Conservation (phyloP, 2,797 vertebrate species). For the Sebastes oblongus region DNA sequence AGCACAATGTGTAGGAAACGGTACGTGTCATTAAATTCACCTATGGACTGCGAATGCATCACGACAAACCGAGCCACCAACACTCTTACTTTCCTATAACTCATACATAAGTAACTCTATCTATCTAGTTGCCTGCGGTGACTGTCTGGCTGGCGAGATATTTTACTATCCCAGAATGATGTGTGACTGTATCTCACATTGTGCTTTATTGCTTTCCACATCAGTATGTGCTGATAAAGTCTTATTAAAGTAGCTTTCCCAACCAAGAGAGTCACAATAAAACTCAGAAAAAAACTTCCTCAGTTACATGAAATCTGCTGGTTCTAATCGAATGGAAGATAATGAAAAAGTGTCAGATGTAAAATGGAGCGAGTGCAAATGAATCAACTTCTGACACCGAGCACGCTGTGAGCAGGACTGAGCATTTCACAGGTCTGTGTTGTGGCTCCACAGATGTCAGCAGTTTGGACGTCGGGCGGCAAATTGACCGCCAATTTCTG, state of each 20-base stretch:
- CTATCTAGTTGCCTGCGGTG: slow-evolving; percentile 10
- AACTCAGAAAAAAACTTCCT: slow-evolving; percentile 49
- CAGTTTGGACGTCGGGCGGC: background rate
- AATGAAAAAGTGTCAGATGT: slow-evolving; percentile 35
- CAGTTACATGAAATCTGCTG: background rate
- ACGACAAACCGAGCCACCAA: background rate
- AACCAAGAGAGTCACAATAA: background rate
- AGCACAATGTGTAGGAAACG: slow-evolving; percentile 49
- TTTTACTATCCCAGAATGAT: slow-evolving; percentile 47
- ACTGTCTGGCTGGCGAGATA: slow-evolving; percentile 23
- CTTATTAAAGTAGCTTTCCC: slow-evolving; percentile 55
- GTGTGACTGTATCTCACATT: slow-evolving; percentile 27
- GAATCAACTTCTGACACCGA: background rate
- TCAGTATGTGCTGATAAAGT: slow-evolving; percentile 63
- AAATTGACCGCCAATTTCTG: slow-evolving; percentile 11
- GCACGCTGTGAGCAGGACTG: background rate
- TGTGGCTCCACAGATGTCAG: background rate
- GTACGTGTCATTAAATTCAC: slow-evolving; percentile 16
- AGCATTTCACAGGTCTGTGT: background rate
- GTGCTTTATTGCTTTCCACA: slow-evolving; percentile 53
- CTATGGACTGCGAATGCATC: background rate
- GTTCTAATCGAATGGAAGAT: slow-evolving; percentile 10
- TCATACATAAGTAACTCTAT: slow-evolving; percentile 16
- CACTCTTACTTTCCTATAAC: slow-evolving; percentile 11
- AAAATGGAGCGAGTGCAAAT: background rate